Percentiles rank a stretch among this genome's conserved stretches.
These are phyloP conservation scores for Cliona cf. orientalis DNA, from an alignment of 37 sponge, comb jelly and placozoan species.

Conservation along the genomic window DNA sequence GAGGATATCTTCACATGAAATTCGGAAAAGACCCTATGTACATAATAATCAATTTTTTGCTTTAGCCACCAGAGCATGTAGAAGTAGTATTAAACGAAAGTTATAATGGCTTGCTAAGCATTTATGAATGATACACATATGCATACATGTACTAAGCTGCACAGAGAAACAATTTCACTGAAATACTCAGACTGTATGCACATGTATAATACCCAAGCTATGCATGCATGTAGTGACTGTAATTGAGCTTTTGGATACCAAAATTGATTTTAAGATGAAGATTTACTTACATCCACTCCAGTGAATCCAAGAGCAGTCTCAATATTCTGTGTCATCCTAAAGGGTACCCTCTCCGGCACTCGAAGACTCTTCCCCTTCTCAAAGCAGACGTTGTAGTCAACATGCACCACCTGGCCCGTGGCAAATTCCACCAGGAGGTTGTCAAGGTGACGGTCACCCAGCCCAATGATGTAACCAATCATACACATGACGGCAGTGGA, in stretches of 20 bases:
- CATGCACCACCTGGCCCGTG: conserved; percentile 96
- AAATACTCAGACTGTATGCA: too few relatives aligned
- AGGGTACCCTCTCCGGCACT: conserved; percentile 98
- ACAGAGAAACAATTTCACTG: too few relatives aligned
- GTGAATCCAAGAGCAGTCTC: conserved; percentile 91
- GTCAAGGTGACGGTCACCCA: conserved; percentile 99
- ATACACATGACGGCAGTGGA: conserved; percentile 99
- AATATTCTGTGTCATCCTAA: conserved; percentile 97
- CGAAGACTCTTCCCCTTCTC: conserved; percentile 95
- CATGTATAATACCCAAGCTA: too few relatives aligned
- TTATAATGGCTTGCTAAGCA: too few relatives aligned
- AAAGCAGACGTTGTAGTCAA: conserved; percentile 99
- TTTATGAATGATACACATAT: not conserved
- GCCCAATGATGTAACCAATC: conserved; percentile 98
- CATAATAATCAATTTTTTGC: not conserved
- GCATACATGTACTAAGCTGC: too few relatives aligned
- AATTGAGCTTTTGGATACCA: too few relatives aligned
- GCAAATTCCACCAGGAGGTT: conserved; percentile 94
- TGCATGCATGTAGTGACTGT: too few relatives aligned
- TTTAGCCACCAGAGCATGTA: not conserved
- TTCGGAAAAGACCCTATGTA: conserved; percentile 85
- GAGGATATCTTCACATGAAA: conserved; percentile 95
- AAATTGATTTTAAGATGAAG: too few relatives aligned
- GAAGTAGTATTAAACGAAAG: too few relatives aligned
- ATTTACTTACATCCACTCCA: conserved; percentile 88